phyloP scores from a whole-genome alignment of 2,113 vertebrate genomes.

The Gobio gobio region DNA sequence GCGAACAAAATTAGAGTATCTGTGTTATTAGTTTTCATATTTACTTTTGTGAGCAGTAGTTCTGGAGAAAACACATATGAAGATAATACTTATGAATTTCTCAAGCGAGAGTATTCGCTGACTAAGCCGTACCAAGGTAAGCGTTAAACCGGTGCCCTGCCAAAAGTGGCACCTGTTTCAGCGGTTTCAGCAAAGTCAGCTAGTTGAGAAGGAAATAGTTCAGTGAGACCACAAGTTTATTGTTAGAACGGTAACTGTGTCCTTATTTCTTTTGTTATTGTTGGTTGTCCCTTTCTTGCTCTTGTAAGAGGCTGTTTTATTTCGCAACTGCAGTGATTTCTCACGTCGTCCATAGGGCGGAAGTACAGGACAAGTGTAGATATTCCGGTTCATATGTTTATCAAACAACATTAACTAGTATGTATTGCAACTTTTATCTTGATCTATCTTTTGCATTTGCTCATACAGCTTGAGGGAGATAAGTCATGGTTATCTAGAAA shows the following conservation, averaged over 20 bases:
- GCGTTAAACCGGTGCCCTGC: neutral
- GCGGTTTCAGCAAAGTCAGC: neutral
- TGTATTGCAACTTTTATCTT: neutral
- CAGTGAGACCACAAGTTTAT: neutral
- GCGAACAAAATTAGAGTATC: slow-evolving; percentile 45
- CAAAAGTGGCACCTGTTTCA: slow-evolving; percentile 22
- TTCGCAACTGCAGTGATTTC: slow-evolving; percentile 22
- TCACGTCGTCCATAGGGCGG: neutral
- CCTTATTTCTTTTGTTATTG: neutral
- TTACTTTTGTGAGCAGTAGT: slow-evolving; percentile 52
- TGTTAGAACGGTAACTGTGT: neutral
- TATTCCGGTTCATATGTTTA: neutral
- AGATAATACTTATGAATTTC: slow-evolving; percentile 79
- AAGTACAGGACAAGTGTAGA: neutral
- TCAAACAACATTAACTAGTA: neutral
- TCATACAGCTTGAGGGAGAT: neutral
- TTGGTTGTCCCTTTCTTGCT: neutral
- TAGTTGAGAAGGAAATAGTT: neutral
- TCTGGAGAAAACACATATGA: slow-evolving; percentile 73
- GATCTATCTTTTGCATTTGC: neutral
- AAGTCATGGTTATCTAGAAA: neutral
- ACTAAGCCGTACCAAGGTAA: slow-evolving; percentile 90
- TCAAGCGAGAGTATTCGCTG: slow-evolving; percentile 91
- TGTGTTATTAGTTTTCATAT: slow-evolving; percentile 56
- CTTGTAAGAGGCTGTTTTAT: neutral